phyloP scores from a whole-genome alignment of 2,888 invertebrate genomes.

The Pachydiplax longipennis region DNA sequence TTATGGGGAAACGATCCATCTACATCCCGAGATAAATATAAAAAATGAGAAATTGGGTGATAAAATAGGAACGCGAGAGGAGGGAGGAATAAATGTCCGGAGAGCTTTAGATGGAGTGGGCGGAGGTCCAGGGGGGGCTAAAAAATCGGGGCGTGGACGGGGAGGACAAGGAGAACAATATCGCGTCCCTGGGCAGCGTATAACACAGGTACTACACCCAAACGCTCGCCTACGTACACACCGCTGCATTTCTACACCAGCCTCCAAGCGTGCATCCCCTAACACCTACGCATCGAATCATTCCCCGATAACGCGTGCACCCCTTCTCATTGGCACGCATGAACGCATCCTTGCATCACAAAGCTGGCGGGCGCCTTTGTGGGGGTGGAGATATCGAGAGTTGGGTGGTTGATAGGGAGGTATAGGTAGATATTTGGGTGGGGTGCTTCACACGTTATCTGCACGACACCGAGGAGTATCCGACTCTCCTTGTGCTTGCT shows the following conservation, averaged over 20 bases:
- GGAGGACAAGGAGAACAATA: neutral
- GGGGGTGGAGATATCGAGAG: neutral
- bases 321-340: neutral
- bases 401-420: neutral
- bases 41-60: conserved; percentile 1
- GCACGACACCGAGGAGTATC: neutral
- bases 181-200: neutral
- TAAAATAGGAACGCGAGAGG: neutral
- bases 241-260: neutral
- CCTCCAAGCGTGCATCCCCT: neutral
- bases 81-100: neutral
- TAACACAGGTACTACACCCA: neutral
- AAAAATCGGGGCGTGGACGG: neutral
- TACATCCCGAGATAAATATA: neutral
- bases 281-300: neutral
- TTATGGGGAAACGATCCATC: neutral
- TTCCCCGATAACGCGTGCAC: neutral
- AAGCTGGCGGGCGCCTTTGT: neutral
- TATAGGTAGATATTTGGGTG: neutral
- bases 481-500: neutral
- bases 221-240: neutral
- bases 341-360: neutral
- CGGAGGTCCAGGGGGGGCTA: neutral
- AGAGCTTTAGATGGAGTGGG: neutral
- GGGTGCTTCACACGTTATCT: neutral